A percentile compares a stretch with the other conserved stretches of the same genome.
These are phyloP conservation scores for Creontiades dilutus DNA, from an alignment of 2,888 invertebrate species.

Conservation along the genomic window DNA sequence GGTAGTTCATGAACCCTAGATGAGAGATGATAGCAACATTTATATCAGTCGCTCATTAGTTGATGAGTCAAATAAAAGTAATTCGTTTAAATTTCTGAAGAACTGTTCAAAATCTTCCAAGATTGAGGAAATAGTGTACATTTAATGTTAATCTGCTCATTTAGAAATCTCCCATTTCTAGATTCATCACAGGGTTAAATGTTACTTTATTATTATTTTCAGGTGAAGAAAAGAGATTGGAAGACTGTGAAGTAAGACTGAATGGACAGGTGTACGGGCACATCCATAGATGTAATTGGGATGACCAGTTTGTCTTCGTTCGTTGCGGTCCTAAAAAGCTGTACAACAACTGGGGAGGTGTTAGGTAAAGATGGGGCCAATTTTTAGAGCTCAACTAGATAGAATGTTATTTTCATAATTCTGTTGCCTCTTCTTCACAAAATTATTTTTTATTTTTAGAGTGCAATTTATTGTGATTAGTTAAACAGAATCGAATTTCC, in stretches of 20 bases:
- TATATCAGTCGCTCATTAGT: background rate
- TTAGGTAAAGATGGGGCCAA: conserved; percentile 80
- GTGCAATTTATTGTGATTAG: too few relatives aligned
- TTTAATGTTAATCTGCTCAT: background rate
- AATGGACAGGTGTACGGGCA: conserved; percentile 93
- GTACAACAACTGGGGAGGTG: conserved; percentile 96
- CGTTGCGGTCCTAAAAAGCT: conserved; percentile 88
- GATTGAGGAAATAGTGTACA: background rate
- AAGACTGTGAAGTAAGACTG: conserved; percentile 91
- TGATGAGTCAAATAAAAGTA: background rate
- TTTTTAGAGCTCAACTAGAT: background rate
- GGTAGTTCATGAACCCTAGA: too few relatives aligned
- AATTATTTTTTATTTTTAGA: too few relatives aligned
- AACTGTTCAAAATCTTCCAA: background rate
- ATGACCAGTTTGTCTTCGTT: conserved; percentile 94
- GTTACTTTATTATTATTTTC: background rate
- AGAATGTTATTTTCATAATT: too few relatives aligned
- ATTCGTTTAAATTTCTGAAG: background rate
- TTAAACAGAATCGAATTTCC: too few relatives aligned
- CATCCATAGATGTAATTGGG: conserved; percentile 91
- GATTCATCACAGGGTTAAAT: background rate
- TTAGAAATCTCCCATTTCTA: background rate
- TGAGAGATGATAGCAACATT: too few relatives aligned
- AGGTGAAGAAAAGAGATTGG: conserved; percentile 84
- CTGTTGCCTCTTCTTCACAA: too few relatives aligned